Evolutionary conservation across 2,797 vertebrate genomes (phyloP), one percentile per base, ranked within the genome.

Genomic region (Chromis chromis): DNA sequence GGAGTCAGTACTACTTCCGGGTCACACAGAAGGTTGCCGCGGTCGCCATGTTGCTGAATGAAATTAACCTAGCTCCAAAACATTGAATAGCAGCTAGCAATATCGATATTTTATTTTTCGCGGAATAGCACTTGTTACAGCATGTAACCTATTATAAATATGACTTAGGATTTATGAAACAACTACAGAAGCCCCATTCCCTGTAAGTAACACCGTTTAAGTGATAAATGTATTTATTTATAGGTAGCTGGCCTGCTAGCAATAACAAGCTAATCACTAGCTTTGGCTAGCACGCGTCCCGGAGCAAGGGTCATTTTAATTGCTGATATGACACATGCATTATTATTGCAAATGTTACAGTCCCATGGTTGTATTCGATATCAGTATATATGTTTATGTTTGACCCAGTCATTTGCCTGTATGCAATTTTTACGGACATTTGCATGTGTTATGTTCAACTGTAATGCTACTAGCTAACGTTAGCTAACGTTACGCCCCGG

Each of bases 31-130:
- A 90, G 90, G 91, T 90, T 72, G 78, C 74, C 36, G 64, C 79
- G 82, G 90, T 70, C 90, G 93, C 92, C 92, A 95, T 95, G 93
- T 94, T 94, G 90, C 86, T 83, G 88, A 93, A 92, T 92, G 90
- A 92, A 91, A 85, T 88, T 88, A 74, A 60, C 59, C 22, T 69
- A 91, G 86, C 91, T 89, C 73, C 82, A 86, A 93, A 90, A 89
- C 88, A 93, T 88, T 91, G 82, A 90, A 66, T 80, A 89, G 82
- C 90, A 84, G 78, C 76, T 86, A 88, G 79, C 80, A 80, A 86
- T 91, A 87, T 89, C 75, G 63, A 68, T 69, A 84, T 88, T 81
- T 87, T 70, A 79, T 84, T 89, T 77, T 58, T 79, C 33, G 61
- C 13, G 2, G 4, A 77, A 55, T 83, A 71, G 33, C 16, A 33